Conservation (phyloP, 2,797 vertebrate genomes). For the Gallinago solitaria region DNA sequence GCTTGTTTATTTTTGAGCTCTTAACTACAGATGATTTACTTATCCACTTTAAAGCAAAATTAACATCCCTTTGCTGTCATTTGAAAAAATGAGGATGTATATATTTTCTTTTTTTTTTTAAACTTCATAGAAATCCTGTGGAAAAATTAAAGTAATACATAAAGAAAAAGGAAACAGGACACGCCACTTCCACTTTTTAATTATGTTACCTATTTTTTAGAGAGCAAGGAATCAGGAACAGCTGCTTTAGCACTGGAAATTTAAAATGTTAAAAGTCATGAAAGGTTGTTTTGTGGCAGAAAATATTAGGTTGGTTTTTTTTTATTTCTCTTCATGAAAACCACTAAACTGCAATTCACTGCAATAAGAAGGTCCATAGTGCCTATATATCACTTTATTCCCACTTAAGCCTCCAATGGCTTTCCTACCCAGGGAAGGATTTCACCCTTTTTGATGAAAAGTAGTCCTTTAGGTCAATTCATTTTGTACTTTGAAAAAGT, state of each 20-base stretch:
- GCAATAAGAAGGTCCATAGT: background rate
- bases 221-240: background rate
- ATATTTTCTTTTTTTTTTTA: background rate
- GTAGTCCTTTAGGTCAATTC: background rate
- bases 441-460: background rate
- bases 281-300: background rate
- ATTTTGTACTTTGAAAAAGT: background rate
- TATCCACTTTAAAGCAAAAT: constrained; percentile 34
- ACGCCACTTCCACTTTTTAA: background rate
- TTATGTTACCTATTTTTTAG: background rate
- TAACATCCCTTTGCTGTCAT: constrained; percentile 13
- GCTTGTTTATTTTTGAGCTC: constrained; percentile 37
- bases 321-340: background rate
- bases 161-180: background rate
- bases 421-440: background rate
- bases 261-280: background rate
- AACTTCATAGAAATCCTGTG: background rate
- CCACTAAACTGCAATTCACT: background rate
- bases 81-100: background rate
- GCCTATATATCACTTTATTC: background rate
- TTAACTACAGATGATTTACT: constrained; percentile 6
- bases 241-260: background rate
- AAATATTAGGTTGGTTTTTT: background rate
- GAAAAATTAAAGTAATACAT: constrained; percentile 28
- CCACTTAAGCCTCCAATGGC: background rate